Base-by-base conservation (phyloP, 2,113 vertebrate species). In the Chloroceryle aenea region DNA sequence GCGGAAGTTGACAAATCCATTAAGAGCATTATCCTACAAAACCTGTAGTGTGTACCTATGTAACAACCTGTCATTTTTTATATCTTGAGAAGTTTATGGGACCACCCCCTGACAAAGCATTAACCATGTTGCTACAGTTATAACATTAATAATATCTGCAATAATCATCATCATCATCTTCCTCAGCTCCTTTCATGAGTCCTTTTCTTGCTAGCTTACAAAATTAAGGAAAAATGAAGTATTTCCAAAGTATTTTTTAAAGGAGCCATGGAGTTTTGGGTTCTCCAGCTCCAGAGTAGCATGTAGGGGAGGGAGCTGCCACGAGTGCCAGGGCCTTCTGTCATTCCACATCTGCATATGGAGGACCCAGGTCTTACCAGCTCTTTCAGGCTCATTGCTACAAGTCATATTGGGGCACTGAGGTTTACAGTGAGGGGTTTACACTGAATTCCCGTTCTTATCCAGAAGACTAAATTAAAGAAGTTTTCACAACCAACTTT, bases 81-180 rank as follows among this genome's bases (percentile, higher is more conserved):
- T 52, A 69, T 77, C 26, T 55, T 62, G 58, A 69, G 79, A 93
- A 93, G 34, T 75, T 74, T 90, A 90, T 95, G 40, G 93, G 88
- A 89, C 74, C 84, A 43, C 32, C 66, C 90, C 45, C 62, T 84
- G 94, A 84, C 59, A 96, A 94, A 96, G 92, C 5, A 50, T 45
- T 68, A 86, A 91, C 91, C 27, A 40, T 47, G 36, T 76, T 22
- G 74, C 48, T 76, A 61, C 13, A 77, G 42, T 79, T 50, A 88
- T 50, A 89, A 77, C n/a, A n/a, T n/a, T 18, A 87, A 89, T 53
- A 89, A 75, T 20, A 89, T 9, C 32, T 58, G 12, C 15, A 77
- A 47, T 36, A 93, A n/a, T 22, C 27, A 66, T 52, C 25, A 50
- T 50, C 11, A 77, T 40, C 53, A 86, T 47, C 10, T 85, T 71